phyloP scores from a whole-genome alignment of 2,113 vertebrate species.

The Dipodomys ordii region DNA sequence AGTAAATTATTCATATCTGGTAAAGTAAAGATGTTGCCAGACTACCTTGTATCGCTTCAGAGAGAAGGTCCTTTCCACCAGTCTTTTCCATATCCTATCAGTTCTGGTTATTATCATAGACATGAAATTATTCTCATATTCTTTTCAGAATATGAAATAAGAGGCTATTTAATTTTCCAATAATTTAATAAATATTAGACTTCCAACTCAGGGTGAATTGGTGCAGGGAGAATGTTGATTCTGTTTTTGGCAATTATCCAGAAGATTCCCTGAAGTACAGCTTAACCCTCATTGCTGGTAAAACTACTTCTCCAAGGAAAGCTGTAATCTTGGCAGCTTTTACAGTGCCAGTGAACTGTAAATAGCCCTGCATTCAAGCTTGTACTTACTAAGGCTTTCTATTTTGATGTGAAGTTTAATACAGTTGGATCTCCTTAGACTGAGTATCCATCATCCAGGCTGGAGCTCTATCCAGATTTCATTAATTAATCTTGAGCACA shows the following conservation, averaged over 20 bases:
- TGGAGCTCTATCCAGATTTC: background rate
- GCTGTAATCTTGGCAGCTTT: background rate
- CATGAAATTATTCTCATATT: background rate
- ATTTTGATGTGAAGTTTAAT: constrained; percentile 24
- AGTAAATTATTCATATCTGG: background rate
- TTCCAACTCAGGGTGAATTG: background rate
- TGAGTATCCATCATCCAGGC: background rate
- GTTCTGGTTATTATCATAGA: background rate
- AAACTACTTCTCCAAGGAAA: background rate
- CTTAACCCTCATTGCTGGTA: background rate
- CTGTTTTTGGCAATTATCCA: background rate
- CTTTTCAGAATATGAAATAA: background rate
- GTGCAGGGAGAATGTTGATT: background rate
- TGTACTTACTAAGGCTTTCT: constrained; percentile 13
- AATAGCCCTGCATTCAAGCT: background rate
- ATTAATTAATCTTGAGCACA: background rate
- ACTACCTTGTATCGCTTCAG: background rate
- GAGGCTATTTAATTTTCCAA: background rate
- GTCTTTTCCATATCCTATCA: background rate
- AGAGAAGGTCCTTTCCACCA: background rate
- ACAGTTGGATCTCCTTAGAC: background rate
- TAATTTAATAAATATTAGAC: background rate
- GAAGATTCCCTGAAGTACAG: background rate
- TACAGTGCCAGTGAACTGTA: background rate
- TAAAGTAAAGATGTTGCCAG: background rate